Evolutionary conservation across 2,797 vertebrate species (phyloP), one percentile per base, ranked within the genome.

Genomic region (Simalia tracyae): DNA sequence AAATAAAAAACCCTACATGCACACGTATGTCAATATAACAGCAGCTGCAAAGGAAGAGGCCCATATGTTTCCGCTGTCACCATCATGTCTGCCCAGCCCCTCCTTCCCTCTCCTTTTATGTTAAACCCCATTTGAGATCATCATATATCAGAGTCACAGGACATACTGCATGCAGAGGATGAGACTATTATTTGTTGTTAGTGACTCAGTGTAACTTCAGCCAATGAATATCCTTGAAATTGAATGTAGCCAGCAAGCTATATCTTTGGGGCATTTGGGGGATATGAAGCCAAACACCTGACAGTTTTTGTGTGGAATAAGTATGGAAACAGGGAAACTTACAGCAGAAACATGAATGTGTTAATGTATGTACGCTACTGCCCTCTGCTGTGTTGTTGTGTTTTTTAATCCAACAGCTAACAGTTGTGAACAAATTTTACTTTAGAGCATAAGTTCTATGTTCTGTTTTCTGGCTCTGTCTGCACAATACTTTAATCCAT

Each of bases 21-120:
- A 0, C 42, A 72, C 28, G 1, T 0, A 72, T 0, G 31, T 42
- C 63, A 54, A 12, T 1, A n/a, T 0, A 84, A 90, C 64, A 87
- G 81, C 89, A 92, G 86, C 85, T 90, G 89, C 60, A 87, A 84
- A 90, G 89, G 85, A 92, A 92, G 89, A 87, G 92, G 59, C 46
- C 85, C 66, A 64, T 42, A 90, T 57, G 57, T 64, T 92, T 92
- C 85, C 56, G 8, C 59, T 87, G 31, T 84, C 72, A 85, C 26
- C n/a, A 54, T 28, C 1, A 4, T 10, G 61, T 64, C 59, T 89
- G 57, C 60, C 26, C 90, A 84, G 36, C 86, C 50, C 19, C 88
- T 59, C 22, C 81, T 91, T 72, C n/a, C 59, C 84, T 60, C 31
- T 24, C 59, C 6, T 86, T 86, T 10, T 28, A 84, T 31, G n/a